Base-by-base conservation (phyloP, 2,113 vertebrate genomes). In the Zonotrichia leucophrys region DNA sequence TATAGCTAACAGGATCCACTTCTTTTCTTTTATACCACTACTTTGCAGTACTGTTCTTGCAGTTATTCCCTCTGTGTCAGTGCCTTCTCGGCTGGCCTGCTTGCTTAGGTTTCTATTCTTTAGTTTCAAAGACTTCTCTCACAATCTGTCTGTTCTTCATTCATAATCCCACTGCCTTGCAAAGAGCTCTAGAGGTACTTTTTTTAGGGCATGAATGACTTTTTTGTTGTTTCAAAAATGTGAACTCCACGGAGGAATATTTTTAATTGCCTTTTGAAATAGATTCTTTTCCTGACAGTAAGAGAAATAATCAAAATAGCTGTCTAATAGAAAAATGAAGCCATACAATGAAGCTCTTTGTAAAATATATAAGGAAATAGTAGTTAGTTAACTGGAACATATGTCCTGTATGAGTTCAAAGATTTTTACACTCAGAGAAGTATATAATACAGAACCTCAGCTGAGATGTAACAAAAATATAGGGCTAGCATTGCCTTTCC, bases 51-150 rank as follows among this genome's bases (percentile, higher is more conserved):
- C 89, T 92, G 69, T 76, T 94, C 90, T 88, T 92, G 87, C 87
- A 92, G 94, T 90, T 91, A 80, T 92, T 95, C 79, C 87, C 56
- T 93, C 66, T 88, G 87, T 93, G 88, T 79, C 91, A 88, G 93
- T 72, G 89, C 88, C 76, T 95, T 86, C 84, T 94, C 6, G 0
- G 90, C 84, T 95, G 75, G 82, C 83, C 90, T 85, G 89, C 96
- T 94, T 95, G 83, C 93, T 95, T 95, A 83, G 83, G 35, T 91
- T 96, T 94, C 90, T 95, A 50, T 96, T 97, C 92, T 95, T 33
- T 74, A 27, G 46, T 94, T 96, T 95, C 94, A 97, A 95, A 97
- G 96, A 35, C 55, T 90, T 90, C 59, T 95, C 28, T 92, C 81
- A 50, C 67, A 81, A 94, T 90, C 79, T 84, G 19, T 83, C 92